These are phyloP conservation scores for Cotesia chilonis DNA, from an alignment of 1,140 invertebrate genomes.

Conservation along the genomic window DNA sequence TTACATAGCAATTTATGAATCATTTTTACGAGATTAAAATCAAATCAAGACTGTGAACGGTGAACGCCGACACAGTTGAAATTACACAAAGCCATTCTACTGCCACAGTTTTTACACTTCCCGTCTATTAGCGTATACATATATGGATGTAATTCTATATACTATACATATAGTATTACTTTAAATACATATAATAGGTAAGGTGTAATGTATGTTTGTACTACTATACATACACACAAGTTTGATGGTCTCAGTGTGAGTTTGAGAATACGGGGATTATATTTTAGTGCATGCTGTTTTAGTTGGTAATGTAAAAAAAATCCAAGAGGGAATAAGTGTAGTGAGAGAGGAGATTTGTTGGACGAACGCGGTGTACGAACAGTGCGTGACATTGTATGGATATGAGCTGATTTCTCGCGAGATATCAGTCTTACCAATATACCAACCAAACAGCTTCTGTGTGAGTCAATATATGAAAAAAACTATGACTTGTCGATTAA, in stretches of 20 bases:
- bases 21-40: slow-evolving; percentile 18
- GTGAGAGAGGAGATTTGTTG: neutral
- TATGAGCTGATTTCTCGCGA: slow-evolving; percentile 60
- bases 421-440: slow-evolving; percentile 42
- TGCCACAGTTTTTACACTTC: slow-evolving; percentile 26
- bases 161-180: neutral
- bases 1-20: slow-evolving; percentile 26
- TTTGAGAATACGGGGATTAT: slow-evolving; percentile 4
- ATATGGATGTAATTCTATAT: neutral
- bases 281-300: no score
- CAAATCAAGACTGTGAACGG: slow-evolving; percentile 15
- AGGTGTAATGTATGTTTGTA: no score
- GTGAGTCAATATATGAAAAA: slow-evolving; percentile 26
- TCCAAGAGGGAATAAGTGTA: slow-evolving; percentile 4
- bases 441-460: neutral
- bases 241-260: no score
- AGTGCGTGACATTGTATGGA: slow-evolving; percentile 64
- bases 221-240: no score
- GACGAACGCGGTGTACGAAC: slow-evolving; percentile 34
- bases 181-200: no score
- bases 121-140: neutral
- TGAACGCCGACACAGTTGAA: slow-evolving; percentile 21
- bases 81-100: slow-evolving; percentile 24
- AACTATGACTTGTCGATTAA: slow-evolving; percentile 12
- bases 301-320: neutral